Base-by-base conservation (phyloP, 2,888 invertebrate species). In the Sinhomidia bicolor region DNA sequence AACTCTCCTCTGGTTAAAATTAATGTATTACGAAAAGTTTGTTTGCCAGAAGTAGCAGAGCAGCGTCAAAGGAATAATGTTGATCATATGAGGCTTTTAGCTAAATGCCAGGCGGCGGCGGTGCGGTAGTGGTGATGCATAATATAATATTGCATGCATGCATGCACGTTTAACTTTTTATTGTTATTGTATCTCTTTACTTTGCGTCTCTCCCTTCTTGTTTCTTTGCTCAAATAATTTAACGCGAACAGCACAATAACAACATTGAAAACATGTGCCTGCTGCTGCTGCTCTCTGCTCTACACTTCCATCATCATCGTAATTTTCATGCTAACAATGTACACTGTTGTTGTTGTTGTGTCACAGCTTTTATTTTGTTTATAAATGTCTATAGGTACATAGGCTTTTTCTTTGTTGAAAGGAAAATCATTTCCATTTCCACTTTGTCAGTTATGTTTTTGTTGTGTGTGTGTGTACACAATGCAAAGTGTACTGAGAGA, bases 381-480 rank as follows among this genome's bases (percentile, higher is more conserved):
- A 9, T 62, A 62, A 2, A 62, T 51, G n/a, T 54, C 44, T 74
- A 20, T 3, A 29, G 4, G 29, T 51, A 6, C 54, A 12, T 29
- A 36, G 36, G 54, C 9, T 57, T 60, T 60, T 62, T 26, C 17
- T 76, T 68, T 68, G 79, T 71, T 71, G 79, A 85, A 85, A 85
- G 85, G 68, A 71, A 85, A 85, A 79, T 68, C 68, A 68, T 85
- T 85, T 68, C 51, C 47, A 79, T 60, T 78, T 78, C 51, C 78
- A 78, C 78, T 79, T 60, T 60, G 57, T 60, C 79, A 57, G 57
- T 60, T 17, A 36, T 29, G 79, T 60, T 79, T 23, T 79, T 79
- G 57, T 60, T 79, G 79, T 54, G 76, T 76, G 54, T 54, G 32
- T 79, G 79, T 54, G 76, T 76, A 76, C 76, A 54, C 54, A 76